These are phyloP conservation scores for Orchestia grillus DNA, from an alignment of 1,140 invertebrate genomes.

Conservation along the genomic window DNA sequence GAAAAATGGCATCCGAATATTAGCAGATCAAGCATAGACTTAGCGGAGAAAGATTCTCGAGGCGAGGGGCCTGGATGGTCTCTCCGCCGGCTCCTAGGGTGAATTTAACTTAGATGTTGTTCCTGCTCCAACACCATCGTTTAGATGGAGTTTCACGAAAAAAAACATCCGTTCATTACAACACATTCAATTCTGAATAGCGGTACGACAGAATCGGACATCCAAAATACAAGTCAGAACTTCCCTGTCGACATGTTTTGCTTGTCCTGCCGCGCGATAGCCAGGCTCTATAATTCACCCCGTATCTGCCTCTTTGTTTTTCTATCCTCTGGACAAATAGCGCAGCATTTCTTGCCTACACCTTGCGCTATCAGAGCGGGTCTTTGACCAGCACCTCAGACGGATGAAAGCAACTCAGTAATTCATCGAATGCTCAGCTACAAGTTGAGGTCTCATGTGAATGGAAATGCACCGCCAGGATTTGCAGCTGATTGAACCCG, in stretches of 20 bases:
- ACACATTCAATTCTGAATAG: no score
- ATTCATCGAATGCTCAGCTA: neutral
- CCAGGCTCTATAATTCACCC: neutral
- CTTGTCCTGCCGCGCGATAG: neutral
- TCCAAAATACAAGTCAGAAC: neutral
- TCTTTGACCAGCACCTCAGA: neutral
- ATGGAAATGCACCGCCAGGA: no score
- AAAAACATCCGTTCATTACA: no score
- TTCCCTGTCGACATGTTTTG: neutral
- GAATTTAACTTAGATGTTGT: no score
- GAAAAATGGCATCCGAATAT: no score
- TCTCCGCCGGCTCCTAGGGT: no score
- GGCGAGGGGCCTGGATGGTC: no score
- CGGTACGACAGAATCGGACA: neutral
- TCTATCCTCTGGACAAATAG: neutral
- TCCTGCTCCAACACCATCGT: no score
- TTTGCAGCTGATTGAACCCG: neutral
- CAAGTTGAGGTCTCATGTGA: neutral
- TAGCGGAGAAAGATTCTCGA: no score
- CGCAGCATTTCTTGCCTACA: neutral
- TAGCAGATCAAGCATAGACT: no score
- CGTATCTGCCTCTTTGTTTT: neutral
- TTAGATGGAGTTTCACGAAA: no score
- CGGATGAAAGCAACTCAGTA: neutral
- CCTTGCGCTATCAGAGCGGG: neutral